Conservation (phyloP, 2,888 invertebrate genomes). For the Phyllotreta striolata region DNA sequence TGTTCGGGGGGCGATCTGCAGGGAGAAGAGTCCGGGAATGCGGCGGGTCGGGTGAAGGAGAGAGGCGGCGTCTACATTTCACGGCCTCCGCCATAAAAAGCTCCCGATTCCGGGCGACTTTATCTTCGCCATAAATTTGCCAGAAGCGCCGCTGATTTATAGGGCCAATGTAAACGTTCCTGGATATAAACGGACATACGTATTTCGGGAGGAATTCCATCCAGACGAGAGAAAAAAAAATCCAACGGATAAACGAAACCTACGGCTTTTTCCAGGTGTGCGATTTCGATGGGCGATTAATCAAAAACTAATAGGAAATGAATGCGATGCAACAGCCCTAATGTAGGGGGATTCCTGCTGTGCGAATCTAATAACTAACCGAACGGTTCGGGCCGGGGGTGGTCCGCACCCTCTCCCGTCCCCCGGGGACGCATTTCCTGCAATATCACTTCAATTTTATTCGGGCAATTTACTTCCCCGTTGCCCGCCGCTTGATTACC, state of each 20-base stretch:
- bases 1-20: slow-evolving; percentile 11
- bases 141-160: slow-evolving; percentile 64
- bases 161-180: slow-evolving; percentile 61
- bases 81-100: slow-evolving; percentile 62
- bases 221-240: not conserved
- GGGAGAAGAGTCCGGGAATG: slow-evolving; percentile 38
- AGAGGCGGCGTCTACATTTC: slow-evolving; percentile 56
- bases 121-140: slow-evolving; percentile 64
- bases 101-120: slow-evolving; percentile 62
- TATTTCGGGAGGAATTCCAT: slow-evolving; percentile 1
- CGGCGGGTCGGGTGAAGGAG: slow-evolving; percentile 32
- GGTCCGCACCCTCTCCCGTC: slow-evolving; percentile 39
- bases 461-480: slow-evolving; percentile 52
- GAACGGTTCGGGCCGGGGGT: slow-evolving; percentile 2
- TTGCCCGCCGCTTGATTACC: slow-evolving; percentile 49
- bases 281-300: too few relatives aligned
- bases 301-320: too few relatives aligned
- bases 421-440: slow-evolving; percentile 52
- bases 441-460: slow-evolving; percentile 54
- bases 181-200: slow-evolving; percentile 12
- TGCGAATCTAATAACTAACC: slow-evolving; percentile 37
- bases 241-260: too few relatives aligned
- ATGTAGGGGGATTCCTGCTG: slow-evolving; percentile 28
- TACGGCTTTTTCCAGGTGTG: too few relatives aligned
- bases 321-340: too few relatives aligned